Evolutionary conservation across 2,113 vertebrate species (phyloP).

Genomic region (Lepidothrix coronata): DNA sequence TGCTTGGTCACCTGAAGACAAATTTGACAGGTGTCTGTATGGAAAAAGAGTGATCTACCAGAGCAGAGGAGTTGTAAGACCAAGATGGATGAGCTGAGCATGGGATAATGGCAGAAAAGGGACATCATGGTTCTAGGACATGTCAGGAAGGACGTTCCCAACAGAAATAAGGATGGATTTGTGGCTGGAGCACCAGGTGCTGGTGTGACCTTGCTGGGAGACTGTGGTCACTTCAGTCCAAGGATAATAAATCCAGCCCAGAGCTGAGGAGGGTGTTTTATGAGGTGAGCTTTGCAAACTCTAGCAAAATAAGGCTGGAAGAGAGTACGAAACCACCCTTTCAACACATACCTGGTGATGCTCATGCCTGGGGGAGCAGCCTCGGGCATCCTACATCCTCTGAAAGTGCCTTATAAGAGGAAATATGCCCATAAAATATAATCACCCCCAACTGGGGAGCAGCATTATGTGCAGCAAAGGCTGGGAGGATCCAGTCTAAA

Average conservation of each 20-base stretch:
- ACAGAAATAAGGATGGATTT: background rate
- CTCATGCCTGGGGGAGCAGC: background rate
- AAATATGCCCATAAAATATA: background rate
- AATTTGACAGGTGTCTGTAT: background rate
- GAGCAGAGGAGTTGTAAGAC: fast-evolving
- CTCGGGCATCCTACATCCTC: background rate
- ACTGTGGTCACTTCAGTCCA: background rate
- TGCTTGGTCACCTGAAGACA: background rate
- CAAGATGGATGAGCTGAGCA: background rate
- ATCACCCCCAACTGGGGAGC: background rate
- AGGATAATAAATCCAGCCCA: background rate
- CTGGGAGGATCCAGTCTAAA: background rate
- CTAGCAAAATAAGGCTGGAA: background rate
- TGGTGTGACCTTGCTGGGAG: background rate
- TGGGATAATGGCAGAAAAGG: background rate
- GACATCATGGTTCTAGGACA: background rate
- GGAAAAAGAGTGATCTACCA: background rate
- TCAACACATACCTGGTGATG: background rate
- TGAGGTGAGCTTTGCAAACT: background rate
- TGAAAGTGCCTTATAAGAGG: background rate
- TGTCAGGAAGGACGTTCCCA: background rate
- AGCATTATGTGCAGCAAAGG: background rate
- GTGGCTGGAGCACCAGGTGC: background rate
- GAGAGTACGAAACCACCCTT: background rate
- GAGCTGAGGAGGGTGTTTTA: background rate